Base-by-base conservation (phyloP, 2,113 vertebrate genomes). In the Chunga burmeisteri region DNA sequence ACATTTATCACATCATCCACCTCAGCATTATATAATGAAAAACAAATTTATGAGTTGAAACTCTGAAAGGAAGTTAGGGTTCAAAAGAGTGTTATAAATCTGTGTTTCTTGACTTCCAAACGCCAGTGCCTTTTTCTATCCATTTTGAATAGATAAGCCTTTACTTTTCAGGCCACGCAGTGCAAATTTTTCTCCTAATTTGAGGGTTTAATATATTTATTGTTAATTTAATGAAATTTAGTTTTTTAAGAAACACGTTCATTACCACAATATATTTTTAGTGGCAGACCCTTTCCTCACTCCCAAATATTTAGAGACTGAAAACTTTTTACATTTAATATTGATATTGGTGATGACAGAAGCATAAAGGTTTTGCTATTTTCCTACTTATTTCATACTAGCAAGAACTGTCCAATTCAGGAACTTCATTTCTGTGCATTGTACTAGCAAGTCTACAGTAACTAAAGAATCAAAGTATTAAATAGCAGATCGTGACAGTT, bases 351-450 rank as follows among this genome's bases (percentile, higher is more conserved):
- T 25, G 22, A 63, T 47, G 34, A 63, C 42, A 50, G 34, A 80
- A 56, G 34, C 23, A 68, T 0, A 0, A 67, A 16, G 6, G 8
- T 10, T 56, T 62, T 6, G 27, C 1, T 1, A 5, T 78, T 73
- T 56, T 79, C n/a, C 56, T 59, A 3, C 2, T 74, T 66, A 56
- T 30, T 87, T 59, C 47, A 50, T 25, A 17, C 22, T 29, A 71
- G 30, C 32, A 61, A 84, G 34, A 77, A 14, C 27, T 58, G 38
- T 8, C 44, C 27, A 34, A 1, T 44, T 38, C 47, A 84, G 56
- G 9, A 81, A 11, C 27, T 62, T 71, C 10, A 3, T 30, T 81
- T 59, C 63, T 66, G 18, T 66, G 46, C 55, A 34, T 1, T n/a
- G 52, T 23, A 56, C 38, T 20, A 72, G 26, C 23, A 72, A 34